Evolutionary conservation across 37 sponge, comb jelly and placozoan species (phyloP), one percentile per base, ranked within the genome.

Genomic region (Agelas oroides): DNA sequence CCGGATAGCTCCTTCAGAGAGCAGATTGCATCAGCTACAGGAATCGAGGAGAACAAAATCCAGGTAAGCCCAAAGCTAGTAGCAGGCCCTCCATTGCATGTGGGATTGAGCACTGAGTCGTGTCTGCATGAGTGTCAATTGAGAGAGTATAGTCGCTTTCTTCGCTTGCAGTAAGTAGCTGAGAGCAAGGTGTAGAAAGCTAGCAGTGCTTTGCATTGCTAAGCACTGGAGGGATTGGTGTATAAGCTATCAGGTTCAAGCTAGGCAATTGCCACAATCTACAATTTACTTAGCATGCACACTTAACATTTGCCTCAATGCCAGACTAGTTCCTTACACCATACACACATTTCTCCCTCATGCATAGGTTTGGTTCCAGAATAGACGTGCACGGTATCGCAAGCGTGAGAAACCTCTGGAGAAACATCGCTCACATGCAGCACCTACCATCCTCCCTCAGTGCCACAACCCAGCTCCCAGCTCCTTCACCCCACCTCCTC

Each of bases 341-440:
- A 56, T 18, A 56, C 58, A 56, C 58, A 56, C 58, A 56, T 19
- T 18, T 15, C 58, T 19, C 6, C 21, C 46, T 28, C 35, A 5
- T 20, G 31, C 70, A 23, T 58, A 86, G 91, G 80, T 92, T 15
- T 92, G 92, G 92, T 92, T 92, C 65, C 92, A 92, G 75, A 92
- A 92, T 57, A 53, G 92, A 24, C 70, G 92, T 35, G 92, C 92
- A 35, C 71, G 72, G 37, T 86, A 65, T 64, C 83, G 89, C 37
- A 88, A 88, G 63, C 62, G 78, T 35, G 78, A 81, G 18, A 36
- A 69, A 41, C 76, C 76, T 75, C 76, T 58, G 34, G 59, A 77
- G 64, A 5, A 36, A n/a, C 25, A 52, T 21, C 1, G 15, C 5
- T 53, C 3, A 5, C 25, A 18, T 41, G 24, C 52, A 24, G 17